These are phyloP conservation scores for Drosophila rhopaloa DNA, from an alignment of 1,140 invertebrate species.

Conservation along the genomic window DNA sequence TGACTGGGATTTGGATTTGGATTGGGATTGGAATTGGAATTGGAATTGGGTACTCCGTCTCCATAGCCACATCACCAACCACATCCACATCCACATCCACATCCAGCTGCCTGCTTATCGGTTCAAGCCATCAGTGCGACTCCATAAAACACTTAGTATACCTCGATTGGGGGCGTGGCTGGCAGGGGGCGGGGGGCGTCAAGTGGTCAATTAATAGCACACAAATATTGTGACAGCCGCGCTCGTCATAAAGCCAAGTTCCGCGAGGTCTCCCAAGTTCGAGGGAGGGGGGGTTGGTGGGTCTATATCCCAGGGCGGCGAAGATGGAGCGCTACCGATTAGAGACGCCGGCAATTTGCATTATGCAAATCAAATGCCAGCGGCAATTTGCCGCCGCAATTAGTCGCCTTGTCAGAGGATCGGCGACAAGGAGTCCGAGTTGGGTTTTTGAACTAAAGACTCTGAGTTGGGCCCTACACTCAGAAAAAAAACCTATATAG, in stretches of 20 bases:
- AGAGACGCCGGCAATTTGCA: conserved; percentile 62
- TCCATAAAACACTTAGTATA: conserved; percentile 78
- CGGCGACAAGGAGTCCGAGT: conserved; percentile 35
- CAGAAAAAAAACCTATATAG: neutral
- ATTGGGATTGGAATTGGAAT: conserved; percentile 3
- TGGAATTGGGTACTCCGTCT: conserved; percentile 5
- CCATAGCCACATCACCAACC: neutral
- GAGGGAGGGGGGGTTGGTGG: neutral
- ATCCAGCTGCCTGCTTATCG: conserved; percentile 57
- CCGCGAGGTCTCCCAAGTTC: neutral
- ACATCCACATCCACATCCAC: neutral
- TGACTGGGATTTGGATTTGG: conserved; percentile 13
- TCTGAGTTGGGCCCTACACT: neutral
- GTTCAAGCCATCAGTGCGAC: conserved; percentile 65
- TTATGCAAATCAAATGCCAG: conserved; percentile 78
- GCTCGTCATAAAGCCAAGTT: conserved; percentile 62
- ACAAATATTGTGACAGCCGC: conserved; percentile 80
- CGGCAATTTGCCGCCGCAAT: conserved; percentile 74
- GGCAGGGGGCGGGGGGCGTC: conserved; percentile 47
- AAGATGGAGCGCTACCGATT: conserved; percentile 57
- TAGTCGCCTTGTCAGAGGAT: conserved; percentile 73
- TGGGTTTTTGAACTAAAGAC: neutral
- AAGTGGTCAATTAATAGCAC: conserved; percentile 78
- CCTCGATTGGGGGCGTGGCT: conserved; percentile 12
- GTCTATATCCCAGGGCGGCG: neutral